phyloP scores from a whole-genome alignment of 1,140 invertebrate species.

The Bombus vancouverensis region DNA sequence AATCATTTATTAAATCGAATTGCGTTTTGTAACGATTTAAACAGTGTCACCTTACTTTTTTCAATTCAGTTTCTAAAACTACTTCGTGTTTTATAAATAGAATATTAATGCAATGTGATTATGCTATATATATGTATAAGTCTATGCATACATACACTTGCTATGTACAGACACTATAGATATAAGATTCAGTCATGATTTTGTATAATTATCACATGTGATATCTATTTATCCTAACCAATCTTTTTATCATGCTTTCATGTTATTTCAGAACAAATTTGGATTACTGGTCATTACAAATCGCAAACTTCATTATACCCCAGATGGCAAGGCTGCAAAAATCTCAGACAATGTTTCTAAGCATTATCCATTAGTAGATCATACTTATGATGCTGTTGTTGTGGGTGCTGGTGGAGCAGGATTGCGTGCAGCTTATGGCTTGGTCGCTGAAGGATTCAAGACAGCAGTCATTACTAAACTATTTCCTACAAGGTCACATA shows the following conservation, averaged over 20 bases:
- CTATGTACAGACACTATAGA: not conserved
- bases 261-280: slow-evolving; percentile 77
- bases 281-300: slow-evolving; percentile 70
- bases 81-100: slow-evolving; percentile 41
- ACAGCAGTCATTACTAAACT: slow-evolving; percentile 99
- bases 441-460: slow-evolving; percentile 97
- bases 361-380: slow-evolving; percentile 94
- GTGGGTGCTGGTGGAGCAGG: slow-evolving; percentile 99
- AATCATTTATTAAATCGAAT: not conserved
- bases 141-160: no score
- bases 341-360: slow-evolving; percentile 76
- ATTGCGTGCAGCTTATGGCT: slow-evolving; percentile 96
- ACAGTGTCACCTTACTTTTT: not conserved
- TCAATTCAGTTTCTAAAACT: slow-evolving; percentile 32
- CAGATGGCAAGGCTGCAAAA: slow-evolving; percentile 75
- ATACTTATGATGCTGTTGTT: slow-evolving; percentile 98
- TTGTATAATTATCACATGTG: not conserved
- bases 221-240: not conserved
- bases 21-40: not conserved
- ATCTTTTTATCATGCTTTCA: not conserved
- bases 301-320: slow-evolving; percentile 76
- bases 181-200: slow-evolving; percentile 4
- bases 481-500: slow-evolving; percentile 98
- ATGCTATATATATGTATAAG: not conserved
- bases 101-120: slow-evolving; percentile 29